Evolutionary conservation across 2,797 vertebrate genomes (phyloP).

Genomic region (Thamnophis elegans): DNA sequence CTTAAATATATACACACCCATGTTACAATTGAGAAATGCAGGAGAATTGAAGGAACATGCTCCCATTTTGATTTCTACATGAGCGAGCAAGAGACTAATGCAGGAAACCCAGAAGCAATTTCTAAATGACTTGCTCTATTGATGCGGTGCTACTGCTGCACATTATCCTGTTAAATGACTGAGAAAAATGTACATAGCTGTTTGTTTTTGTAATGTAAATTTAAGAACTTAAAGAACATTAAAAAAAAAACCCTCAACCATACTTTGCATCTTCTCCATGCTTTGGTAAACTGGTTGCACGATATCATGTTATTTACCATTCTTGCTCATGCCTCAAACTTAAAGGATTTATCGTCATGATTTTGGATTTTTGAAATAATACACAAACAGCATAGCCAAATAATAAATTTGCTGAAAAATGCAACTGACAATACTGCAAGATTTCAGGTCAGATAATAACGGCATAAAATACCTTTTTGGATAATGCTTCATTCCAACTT

Average conservation of each 20-base stretch:
- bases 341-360: neutral
- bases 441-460: neutral
- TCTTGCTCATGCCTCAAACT: neutral
- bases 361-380: neutral
- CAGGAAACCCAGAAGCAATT: neutral
- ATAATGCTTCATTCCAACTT: neutral
- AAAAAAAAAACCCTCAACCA: neutral
- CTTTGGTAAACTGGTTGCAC: neutral
- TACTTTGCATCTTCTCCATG: neutral
- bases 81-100: neutral
- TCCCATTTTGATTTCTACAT: neutral
- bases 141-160: neutral
- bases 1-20: neutral
- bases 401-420: neutral
- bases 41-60: neutral
- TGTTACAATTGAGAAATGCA: neutral
- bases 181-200: neutral
- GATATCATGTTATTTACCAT: neutral
- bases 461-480: constrained; percentile 42
- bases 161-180: neutral
- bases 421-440: neutral
- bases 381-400: neutral
- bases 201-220: neutral
- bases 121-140: neutral
- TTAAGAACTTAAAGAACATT: neutral